Base-by-base conservation (phyloP, 2,888 invertebrate genomes). In the Melieria omissa region DNA sequence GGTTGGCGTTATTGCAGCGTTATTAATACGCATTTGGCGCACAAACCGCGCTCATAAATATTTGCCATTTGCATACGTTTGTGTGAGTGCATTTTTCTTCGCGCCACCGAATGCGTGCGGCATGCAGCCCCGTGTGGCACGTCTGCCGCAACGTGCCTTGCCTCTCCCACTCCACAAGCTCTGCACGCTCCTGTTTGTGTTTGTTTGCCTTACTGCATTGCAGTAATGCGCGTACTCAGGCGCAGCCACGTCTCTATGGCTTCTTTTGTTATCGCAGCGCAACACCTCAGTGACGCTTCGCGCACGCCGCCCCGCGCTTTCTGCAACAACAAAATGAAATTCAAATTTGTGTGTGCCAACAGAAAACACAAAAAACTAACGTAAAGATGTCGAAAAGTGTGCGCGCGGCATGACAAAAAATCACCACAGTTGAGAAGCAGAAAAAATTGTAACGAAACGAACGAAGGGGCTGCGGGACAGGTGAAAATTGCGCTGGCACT, bases 81-180 rank as follows among this genome's bases (percentile, higher is more conserved):
- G 57, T 44, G 61, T 68, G 63, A 6, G 44, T 47, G 60, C 54
- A n/a, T 4, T 58, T 16, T 14, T 29, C 6, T 54, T 62, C 10
- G 47, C 47, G n/a, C 5, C 9, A 12, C 57, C 42, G 45, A 46
- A 44, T 66, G 63, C 44, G 58, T 45, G 58, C 42, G 67, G 65
- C 72, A 67, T 46, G 52, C 72, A 72, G 72, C 73, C 73, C 73
- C 75, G 29, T 29, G 29, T 29, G 29, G 8, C n/a, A n/a, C 60
- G 4, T 60, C 44, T 42, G 60, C 14, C 14, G 46, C 41, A 8
- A 45, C 14, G 10, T 16, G 29, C 63, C 7, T 7, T 42, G 14
- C 1, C 5, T 10, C 14, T 42, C n/a, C 45, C 16, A 14, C 8
- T 1, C 52, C 8, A 7, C 45, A 29, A 29, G 29, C 29, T 29